Base-by-base conservation (phyloP, 2,797 vertebrate genomes). In the Hyperoplus lanceolatus region DNA sequence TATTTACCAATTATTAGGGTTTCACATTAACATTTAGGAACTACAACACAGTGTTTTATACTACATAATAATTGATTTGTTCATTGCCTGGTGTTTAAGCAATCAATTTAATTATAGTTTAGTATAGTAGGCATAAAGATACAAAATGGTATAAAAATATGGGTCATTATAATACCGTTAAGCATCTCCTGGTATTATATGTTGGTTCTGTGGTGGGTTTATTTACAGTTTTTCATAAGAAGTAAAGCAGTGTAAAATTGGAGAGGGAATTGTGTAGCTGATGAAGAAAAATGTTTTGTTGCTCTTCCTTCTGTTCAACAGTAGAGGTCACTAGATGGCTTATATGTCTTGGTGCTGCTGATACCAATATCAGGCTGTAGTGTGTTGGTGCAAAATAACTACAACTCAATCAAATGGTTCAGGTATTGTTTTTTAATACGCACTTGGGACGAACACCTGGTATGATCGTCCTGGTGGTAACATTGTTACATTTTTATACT, bases 381-480 rank as follows among this genome's bases (percentile, higher is more conserved):
- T 43, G 21, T 29, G 5, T 10, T n/a, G 38, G 18, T 48, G 36
- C 57, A 36, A 62, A 18, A 41, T 56, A 12, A 49, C 61, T 6
- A 50, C 18, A 15, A 3, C 46, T 21, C 9, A 12, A 51, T 45
- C 3, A 29, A 15, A 9, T 48, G 13, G 45, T 6, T 6, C 5
- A 4, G 16, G 8, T n/a, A 18, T 45, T 54, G 4, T 54, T 50
- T 60, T 51, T 16, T 29, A 48, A 38, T 10, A 39, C 96, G 95
- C 77, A 95, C 94, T 14, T 93, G 91, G 6, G 94, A 96, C 13
- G 16, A 94, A 38, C 79, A 5, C 59, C 0, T 1, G 95, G 95
- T 0, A 96, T 95, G 89, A 95, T 92, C 89, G 96, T 94, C 0
- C 94, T 94, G 68, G 61, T 96, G 75, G 95, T 29, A 29, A 29